Percentiles rank a stretch among this genome's conserved stretches.
Conservation (phyloP, 2,888 invertebrate genomes). For the Drosophila mayaguana region DNA sequence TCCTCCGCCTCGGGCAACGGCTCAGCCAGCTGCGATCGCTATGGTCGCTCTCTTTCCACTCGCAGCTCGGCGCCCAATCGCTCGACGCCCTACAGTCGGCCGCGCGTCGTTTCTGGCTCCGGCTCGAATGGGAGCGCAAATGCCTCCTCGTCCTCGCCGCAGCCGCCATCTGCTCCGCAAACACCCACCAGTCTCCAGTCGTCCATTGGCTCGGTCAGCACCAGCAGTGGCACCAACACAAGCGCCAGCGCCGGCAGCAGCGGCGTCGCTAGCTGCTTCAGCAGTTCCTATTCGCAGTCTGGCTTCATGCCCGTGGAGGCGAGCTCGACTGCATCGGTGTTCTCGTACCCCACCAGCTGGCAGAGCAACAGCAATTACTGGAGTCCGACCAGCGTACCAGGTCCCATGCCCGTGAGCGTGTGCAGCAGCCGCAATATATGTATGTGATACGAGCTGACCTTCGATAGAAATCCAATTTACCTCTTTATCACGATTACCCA, state of each 20-base stretch:
- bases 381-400: slow-evolving; percentile 78
- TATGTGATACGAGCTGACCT: slow-evolving; percentile 32
- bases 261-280: slow-evolving; percentile 46
- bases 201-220: slow-evolving; percentile 55
- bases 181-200: slow-evolving; percentile 80
- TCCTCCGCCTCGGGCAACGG: slow-evolving; percentile 44
- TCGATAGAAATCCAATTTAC: neutral
- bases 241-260: slow-evolving; percentile 45
- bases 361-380: slow-evolving; percentile 83
- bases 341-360: slow-evolving; percentile 84
- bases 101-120: slow-evolving; percentile 76
- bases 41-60: slow-evolving; percentile 74
- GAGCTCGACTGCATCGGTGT: slow-evolving; percentile 81
- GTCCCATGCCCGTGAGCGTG: slow-evolving; percentile 78
- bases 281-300: slow-evolving; percentile 82
- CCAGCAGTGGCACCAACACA: slow-evolving; percentile 44
- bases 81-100: slow-evolving; percentile 81
- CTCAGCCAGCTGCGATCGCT: slow-evolving; percentile 68
- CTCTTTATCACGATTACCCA: neutral
- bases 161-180: slow-evolving; percentile 82
- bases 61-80: slow-evolving; percentile 68
- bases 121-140: slow-evolving; percentile 76
- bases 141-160: slow-evolving; percentile 73
- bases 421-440: slow-evolving; percentile 71
- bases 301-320: slow-evolving; percentile 84